phyloP scores from a whole-genome alignment of 92 coral and sea anemone species.

The Epizoanthus rinbou region DNA sequence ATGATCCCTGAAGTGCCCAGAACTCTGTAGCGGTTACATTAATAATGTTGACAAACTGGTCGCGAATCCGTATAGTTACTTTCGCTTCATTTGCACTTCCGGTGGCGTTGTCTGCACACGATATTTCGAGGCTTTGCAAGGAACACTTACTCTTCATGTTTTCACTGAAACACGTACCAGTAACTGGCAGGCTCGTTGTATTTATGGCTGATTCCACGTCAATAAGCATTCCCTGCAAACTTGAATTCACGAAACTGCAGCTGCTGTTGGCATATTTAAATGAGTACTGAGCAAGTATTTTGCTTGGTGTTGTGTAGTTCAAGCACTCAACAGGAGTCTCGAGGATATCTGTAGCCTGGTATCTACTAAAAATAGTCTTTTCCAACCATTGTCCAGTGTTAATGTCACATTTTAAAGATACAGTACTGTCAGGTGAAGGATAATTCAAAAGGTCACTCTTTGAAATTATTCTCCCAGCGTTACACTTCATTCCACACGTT shows the following conservation, averaged over 20 bases:
- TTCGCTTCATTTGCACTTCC: conserved; percentile 1
- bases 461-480: conserved; percentile 21
- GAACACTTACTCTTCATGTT: conserved; percentile 8
- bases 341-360: neutral
- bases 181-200: neutral
- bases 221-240: neutral
- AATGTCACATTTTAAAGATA: conserved; percentile 18
- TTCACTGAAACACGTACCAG: conserved; percentile 13
- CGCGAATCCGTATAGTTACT: conserved; percentile 12
- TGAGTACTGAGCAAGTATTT: neutral
- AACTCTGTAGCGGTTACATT: conserved; percentile 12
- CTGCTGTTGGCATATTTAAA: conserved; percentile 27
- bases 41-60: neutral
- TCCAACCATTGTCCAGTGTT: conserved; percentile 28
- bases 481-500: conserved; percentile 30
- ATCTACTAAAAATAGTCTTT: neutral
- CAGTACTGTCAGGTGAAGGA: neutral
- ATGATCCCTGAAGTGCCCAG: neutral
- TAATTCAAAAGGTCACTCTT: neutral
- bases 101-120: conserved; percentile 8
- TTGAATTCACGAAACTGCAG: conserved; percentile 33
- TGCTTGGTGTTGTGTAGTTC: conserved; percentile 20
- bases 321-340: conserved; percentile 26
- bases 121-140: neutral
- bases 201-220: neutral